phyloP scores from a whole-genome alignment of 2,113 vertebrate genomes.

The Scomber colias region DNA sequence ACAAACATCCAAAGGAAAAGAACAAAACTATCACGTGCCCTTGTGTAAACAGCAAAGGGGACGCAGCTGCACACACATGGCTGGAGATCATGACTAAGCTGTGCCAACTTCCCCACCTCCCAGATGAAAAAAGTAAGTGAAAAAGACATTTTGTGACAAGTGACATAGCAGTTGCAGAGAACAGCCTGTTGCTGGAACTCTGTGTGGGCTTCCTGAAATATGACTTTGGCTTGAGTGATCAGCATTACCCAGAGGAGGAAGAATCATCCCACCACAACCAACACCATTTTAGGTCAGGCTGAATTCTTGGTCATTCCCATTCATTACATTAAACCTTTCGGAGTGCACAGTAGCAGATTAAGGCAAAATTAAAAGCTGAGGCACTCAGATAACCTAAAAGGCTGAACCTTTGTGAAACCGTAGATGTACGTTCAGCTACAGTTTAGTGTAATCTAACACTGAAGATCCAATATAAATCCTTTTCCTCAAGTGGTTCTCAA shows the following conservation, averaged over 20 bases:
- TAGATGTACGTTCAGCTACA: too few species aligned
- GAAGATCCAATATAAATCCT: not conserved
- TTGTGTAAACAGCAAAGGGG: conserved; percentile 16
- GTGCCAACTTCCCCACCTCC: not conserved
- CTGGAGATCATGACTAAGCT: conserved; percentile 15
- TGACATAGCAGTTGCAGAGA: not conserved
- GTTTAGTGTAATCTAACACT: not conserved
- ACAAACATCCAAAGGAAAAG: not conserved
- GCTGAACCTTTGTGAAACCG: not conserved
- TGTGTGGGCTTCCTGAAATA: conserved; percentile 5
- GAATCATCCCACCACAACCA: not conserved
- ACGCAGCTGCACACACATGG: not conserved
- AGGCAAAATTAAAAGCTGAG: not conserved
- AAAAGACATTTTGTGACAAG: conserved; percentile 2
- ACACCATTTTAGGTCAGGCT: not conserved
- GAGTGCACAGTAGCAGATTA: not conserved
- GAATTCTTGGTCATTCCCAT: not conserved
- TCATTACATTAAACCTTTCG: too few species aligned
- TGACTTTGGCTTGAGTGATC: not conserved
- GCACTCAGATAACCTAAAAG: too few species aligned
- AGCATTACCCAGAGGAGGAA: not conserved
- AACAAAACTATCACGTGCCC: not conserved
- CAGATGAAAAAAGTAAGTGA: not conserved
- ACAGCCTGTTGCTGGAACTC: not conserved
- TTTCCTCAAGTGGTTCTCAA: not conserved